Percentiles rank a stretch among this genome's conserved stretches.
Evolutionary conservation across 2,113 vertebrate species (phyloP).

Genomic region (Corvus moneduloides): DNA sequence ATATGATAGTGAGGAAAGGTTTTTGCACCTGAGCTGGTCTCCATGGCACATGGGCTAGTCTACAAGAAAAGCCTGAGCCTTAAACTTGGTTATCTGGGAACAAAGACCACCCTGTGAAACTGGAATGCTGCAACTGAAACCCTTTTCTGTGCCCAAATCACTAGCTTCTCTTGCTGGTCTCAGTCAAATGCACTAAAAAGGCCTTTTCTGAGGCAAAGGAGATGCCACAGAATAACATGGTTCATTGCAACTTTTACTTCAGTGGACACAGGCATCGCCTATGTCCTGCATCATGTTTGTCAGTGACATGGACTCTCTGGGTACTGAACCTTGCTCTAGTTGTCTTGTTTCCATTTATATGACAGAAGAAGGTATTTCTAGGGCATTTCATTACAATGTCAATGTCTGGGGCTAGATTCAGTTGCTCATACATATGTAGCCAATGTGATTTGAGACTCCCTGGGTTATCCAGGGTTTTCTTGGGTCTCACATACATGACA

Average conservation of each 20-base stretch:
- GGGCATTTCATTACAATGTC: neutral
- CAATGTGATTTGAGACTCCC: neutral
- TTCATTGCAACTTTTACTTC: neutral
- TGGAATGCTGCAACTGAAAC: neutral
- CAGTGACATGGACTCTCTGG: fast-evolving
- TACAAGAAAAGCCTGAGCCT: neutral
- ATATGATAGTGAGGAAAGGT: neutral
- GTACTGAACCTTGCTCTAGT: neutral
- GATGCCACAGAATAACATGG: neutral
- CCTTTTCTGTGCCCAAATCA: neutral
- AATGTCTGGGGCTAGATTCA: neutral
- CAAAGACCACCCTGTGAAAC: neutral
- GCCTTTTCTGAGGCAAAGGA: neutral
- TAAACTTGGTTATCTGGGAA: neutral
- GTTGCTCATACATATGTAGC: neutral
- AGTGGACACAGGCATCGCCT: neutral
- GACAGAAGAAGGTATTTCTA: neutral
- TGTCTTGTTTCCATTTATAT: neutral
- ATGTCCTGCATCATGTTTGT: neutral
- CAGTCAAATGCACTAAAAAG: neutral
- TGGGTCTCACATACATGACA: neutral
- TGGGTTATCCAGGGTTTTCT: neutral
- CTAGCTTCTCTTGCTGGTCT: neutral
- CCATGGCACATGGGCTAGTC: fast-evolving
- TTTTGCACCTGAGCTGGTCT: neutral